phyloP scores from a whole-genome alignment of 2,797 vertebrate species.

The Sarcophilus harrisii region DNA sequence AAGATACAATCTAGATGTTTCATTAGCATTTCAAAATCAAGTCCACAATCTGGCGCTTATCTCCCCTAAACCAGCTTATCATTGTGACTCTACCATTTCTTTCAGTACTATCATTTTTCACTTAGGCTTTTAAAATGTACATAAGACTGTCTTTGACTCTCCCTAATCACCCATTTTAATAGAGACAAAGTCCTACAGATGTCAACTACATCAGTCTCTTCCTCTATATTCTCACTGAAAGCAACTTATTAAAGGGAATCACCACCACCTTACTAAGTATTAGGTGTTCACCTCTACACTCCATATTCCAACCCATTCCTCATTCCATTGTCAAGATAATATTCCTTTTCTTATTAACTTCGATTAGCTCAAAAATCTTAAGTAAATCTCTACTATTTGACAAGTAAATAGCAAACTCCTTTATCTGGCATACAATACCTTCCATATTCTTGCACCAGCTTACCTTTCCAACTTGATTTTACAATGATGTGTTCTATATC shows the following conservation, averaged over 20 bases:
- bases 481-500: not conserved
- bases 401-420: not conserved
- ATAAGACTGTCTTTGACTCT: not conserved
- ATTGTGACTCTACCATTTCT: not conserved
- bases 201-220: not conserved
- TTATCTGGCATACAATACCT: not conserved
- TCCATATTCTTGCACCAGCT: not conserved
- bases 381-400: not conserved
- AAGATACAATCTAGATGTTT: not conserved
- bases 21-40: not conserved
- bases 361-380: not conserved
- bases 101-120: not conserved
- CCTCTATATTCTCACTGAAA: not conserved
- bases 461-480: not conserved
- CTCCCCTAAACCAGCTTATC: not conserved
- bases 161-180: not conserved
- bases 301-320: not conserved
- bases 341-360: not conserved
- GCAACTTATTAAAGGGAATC: not conserved
- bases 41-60: not conserved
- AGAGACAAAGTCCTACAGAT: not conserved
- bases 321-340: no score
- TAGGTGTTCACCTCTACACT: not conserved
- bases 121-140: not conserved
- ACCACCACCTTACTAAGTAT: not conserved